A percentile compares a stretch with the other conserved stretches of the same genome.
Conservation (phyloP, 2,888 invertebrate species). For the Elysia crispata region DNA sequence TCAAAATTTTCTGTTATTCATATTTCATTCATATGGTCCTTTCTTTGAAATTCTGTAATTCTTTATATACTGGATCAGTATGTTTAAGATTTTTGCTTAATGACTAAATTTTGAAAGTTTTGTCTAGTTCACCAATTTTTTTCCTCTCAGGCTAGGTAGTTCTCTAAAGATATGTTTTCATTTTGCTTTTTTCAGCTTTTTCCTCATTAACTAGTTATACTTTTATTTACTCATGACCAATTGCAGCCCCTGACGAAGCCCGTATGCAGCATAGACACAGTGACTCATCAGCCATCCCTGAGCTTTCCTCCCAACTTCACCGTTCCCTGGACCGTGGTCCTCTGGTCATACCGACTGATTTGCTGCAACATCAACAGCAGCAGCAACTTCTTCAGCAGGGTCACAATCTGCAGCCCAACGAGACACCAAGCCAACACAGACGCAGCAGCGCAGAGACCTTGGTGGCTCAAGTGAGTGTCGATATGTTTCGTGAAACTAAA, state of each 20-base stretch:
- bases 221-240: background rate
- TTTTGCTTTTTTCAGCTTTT: no score
- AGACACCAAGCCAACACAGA: slow-evolving; percentile 49
- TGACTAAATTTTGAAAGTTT: no score
- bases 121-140: no score
- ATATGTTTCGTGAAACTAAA: no score
- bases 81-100: no score
- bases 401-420: slow-evolving; percentile 52
- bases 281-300: slow-evolving; percentile 59
- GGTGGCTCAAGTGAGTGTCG: slow-evolving; percentile 87
- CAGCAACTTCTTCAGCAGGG: slow-evolving; percentile 47
- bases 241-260: slow-evolving; percentile 48
- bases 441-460: slow-evolving; percentile 92
- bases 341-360: slow-evolving; percentile 62
- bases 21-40: no score
- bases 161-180: no score
- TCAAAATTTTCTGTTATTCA: no score
- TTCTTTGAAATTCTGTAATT: no score
- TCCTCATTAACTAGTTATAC: background rate
- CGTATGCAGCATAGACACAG: slow-evolving; percentile 60
- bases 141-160: no score
- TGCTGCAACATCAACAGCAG: slow-evolving; percentile 56
- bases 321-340: slow-evolving; percentile 64
- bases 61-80: no score
- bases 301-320: slow-evolving; percentile 56